Evolutionary conservation across 2,113 vertebrate genomes (phyloP).

Genomic region (Corynorhinus townsendii): DNA sequence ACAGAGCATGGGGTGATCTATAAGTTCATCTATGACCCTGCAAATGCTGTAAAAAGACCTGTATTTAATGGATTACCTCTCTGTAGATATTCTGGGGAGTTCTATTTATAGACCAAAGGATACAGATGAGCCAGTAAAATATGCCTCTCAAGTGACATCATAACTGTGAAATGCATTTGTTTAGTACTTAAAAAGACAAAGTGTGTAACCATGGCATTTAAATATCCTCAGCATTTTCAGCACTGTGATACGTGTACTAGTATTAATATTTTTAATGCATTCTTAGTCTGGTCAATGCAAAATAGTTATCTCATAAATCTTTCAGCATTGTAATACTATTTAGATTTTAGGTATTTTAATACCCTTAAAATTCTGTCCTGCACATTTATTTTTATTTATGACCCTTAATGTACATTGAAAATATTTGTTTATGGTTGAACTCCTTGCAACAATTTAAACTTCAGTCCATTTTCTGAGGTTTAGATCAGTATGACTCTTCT

Average conservation of each 20-base stretch:
- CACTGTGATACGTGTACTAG: neutral
- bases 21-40: conserved; percentile 3
- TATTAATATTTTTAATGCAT: conserved; percentile 56
- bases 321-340: conserved; percentile 16
- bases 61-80: conserved; percentile 46
- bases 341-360: conserved; percentile 46
- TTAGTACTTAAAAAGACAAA: conserved; percentile 22
- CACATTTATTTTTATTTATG: conserved; percentile 36
- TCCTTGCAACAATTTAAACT: neutral
- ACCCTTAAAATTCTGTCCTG: conserved; percentile 34
- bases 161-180: conserved; percentile 36
- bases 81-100: conserved; percentile 33
- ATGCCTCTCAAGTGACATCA: conserved; percentile 11
- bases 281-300: conserved; percentile 26
- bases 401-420: neutral
- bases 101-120: conserved; percentile 55
- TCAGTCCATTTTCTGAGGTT: neutral
- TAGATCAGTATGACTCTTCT: neutral
- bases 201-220: conserved; percentile 22
- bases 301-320: conserved; percentile 42
- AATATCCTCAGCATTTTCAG: conserved; percentile 28
- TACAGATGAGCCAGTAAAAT: conserved; percentile 17
- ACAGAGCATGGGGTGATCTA: conserved; percentile 16
- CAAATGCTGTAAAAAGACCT: neutral
- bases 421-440: neutral